A percentile compares a stretch with the other conserved stretches of the same genome.
Conservation (phyloP, 1,140 invertebrate species). For the Drosophila burlai region DNA sequence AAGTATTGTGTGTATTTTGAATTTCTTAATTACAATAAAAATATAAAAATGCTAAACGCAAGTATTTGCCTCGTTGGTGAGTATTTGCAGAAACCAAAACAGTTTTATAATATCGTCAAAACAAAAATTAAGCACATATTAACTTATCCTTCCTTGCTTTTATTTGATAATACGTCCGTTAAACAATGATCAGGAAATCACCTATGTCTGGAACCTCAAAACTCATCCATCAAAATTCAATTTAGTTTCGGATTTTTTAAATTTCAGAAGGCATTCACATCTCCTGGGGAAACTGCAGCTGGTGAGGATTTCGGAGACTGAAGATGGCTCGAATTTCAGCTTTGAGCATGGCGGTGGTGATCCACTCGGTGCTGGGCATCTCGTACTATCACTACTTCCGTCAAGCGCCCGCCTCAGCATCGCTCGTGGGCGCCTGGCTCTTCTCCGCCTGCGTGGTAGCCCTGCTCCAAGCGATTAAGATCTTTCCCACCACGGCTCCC, state of each 20-base stretch:
- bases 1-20: neutral
- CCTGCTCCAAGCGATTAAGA: constrained; percentile 45
- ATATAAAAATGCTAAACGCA: neutral
- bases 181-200: neutral
- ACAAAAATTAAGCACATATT: neutral
- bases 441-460: constrained; percentile 61
- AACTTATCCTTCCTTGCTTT: neutral
- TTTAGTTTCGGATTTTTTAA: neutral
- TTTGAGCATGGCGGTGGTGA: constrained; percentile 50
- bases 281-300: neutral
- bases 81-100: neutral
- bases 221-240: neutral
- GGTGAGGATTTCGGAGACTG: neutral
- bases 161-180: neutral
- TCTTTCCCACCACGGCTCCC: constrained; percentile 34
- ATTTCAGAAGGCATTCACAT: neutral
- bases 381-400: constrained; percentile 68
- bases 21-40: too few relatives aligned
- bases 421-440: constrained; percentile 61
- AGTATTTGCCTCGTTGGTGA: neutral
- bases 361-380: constrained; percentile 64
- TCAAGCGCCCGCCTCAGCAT: constrained; percentile 36
- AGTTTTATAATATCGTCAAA: neutral
- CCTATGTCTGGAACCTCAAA: neutral
- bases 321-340: constrained; percentile 54